A percentile compares a stretch with the other conserved stretches of the same genome.
Conservation (phyloP, 2,888 invertebrate genomes). For the Clanis bilineata region DNA sequence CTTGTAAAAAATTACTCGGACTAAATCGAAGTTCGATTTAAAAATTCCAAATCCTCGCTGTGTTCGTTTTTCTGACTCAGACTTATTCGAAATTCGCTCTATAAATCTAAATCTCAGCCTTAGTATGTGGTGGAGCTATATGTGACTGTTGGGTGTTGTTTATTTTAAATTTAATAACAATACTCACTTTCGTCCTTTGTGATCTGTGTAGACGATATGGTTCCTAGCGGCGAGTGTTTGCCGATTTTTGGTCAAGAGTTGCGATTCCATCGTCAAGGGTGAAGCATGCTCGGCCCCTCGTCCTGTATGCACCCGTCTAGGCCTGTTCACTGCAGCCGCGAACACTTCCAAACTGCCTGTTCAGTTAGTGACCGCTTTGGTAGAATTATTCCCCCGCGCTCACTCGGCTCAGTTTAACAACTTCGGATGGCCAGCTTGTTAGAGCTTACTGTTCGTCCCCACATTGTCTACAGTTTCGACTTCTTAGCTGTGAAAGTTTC, state of each 20-base stretch:
- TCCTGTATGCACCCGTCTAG: conserved; percentile 6
- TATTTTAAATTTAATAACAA: conserved; percentile 15
- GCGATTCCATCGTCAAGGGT: conserved; percentile 60
- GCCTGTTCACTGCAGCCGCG: conserved; percentile 34
- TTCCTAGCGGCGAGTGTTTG: conserved; percentile 71
- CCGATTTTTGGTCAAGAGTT: conserved; percentile 57
- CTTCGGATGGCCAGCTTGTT: conserved; percentile 75
- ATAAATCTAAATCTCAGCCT: background rate
- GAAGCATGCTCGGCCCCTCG: conserved; percentile 8
- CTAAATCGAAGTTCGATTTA: no score
- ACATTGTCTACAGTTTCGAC: conserved; percentile 73
- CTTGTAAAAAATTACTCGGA: no score
- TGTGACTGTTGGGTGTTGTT: background rate
- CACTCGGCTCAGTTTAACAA: conserved; percentile 61
- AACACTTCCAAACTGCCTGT: conserved; percentile 59
- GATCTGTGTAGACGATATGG: conserved; percentile 79
- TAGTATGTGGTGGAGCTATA: no score
- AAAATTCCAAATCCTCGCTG: no score
- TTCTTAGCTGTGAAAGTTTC: conserved; percentile 73
- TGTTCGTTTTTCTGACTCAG: no score
- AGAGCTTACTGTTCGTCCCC: conserved; percentile 60
- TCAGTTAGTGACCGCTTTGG: conserved; percentile 56
- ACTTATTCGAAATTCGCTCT: no score
- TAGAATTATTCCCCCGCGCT: conserved; percentile 58
- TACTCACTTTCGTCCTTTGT: conserved; percentile 80